These are phyloP conservation scores for Boulengeromyrus knoepffleri DNA, from an alignment of 2,113 vertebrate species.

Conservation along the genomic window DNA sequence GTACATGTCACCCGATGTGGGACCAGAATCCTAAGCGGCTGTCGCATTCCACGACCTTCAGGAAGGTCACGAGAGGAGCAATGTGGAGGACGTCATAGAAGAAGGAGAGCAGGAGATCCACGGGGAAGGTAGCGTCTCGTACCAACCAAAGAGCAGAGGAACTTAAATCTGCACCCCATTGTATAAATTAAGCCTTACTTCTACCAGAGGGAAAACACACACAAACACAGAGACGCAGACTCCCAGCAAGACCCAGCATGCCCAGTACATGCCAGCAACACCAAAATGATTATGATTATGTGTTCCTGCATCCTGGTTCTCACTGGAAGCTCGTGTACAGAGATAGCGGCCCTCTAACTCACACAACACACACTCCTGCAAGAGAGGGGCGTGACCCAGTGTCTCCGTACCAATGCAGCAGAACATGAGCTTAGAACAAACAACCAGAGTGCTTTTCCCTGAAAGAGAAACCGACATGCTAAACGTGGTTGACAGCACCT, in stretches of 20 bases:
- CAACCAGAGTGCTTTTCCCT: not conserved
- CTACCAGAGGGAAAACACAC: not conserved
- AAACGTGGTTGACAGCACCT: not conserved
- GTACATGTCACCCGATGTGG: not conserved
- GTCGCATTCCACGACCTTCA: not conserved
- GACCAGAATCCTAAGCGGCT: not conserved
- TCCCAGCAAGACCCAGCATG: conserved; percentile 9
- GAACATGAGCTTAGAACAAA: not conserved
- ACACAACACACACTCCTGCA: not conserved
- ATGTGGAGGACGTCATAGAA: not conserved
- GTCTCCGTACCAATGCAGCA: not conserved
- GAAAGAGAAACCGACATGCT: not conserved
- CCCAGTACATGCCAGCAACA: not conserved
- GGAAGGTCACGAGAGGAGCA: not conserved
- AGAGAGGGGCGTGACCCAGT: not conserved
- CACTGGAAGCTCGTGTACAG: not conserved
- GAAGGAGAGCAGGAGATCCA: not conserved
- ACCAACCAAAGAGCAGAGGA: not conserved
- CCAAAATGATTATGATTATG: not conserved
- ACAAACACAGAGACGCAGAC: not conserved
- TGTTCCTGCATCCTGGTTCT: not conserved
- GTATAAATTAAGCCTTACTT: not conserved
- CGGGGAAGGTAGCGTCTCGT: not conserved
- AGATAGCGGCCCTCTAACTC: not conserved
- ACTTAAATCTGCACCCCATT: not conserved